Evolutionary conservation across 2,113 vertebrate species (phyloP).

Genomic region (Corythoichthys intestinalis): DNA sequence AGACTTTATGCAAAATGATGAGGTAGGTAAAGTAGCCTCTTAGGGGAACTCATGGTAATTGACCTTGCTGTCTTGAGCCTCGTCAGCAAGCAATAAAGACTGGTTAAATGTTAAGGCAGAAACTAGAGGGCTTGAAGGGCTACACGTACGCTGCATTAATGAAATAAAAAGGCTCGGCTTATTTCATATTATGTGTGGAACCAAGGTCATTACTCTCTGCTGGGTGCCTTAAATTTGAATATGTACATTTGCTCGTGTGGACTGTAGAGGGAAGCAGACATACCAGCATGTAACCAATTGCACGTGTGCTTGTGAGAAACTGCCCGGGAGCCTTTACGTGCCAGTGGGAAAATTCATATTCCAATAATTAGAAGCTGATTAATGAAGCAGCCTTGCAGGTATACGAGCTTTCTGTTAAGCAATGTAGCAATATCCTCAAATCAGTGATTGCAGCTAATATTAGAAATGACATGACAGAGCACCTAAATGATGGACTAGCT

Average conservation of each 20-base stretch:
- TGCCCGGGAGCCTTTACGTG: constrained; percentile 40
- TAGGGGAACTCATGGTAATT: constrained; percentile 66
- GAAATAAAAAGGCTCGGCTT: constrained; percentile 70
- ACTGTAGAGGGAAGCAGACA: not conserved
- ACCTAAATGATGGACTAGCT: constrained; percentile 32
- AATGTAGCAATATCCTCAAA: constrained; percentile 50
- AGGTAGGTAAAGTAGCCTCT: constrained; percentile 59
- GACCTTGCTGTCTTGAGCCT: constrained; percentile 70
- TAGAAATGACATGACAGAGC: constrained; percentile 42
- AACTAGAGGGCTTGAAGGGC: constrained; percentile 72
- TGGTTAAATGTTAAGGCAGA: constrained; percentile 70
- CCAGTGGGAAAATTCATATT: constrained; percentile 45
- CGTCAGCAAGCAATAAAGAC: constrained; percentile 72
- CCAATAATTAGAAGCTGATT: constrained; percentile 58
- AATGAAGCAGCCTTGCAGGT: constrained; percentile 52
- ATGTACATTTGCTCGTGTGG: constrained; percentile 10
- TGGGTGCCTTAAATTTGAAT: constrained; percentile 59
- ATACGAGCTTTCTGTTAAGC: constrained; percentile 59
- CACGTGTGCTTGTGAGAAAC: constrained; percentile 21
- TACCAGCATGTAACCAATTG: not conserved
- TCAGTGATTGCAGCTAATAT: constrained; percentile 59
- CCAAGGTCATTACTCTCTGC: constrained; percentile 73
- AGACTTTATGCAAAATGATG: constrained; percentile 58
- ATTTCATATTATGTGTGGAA: constrained; percentile 76
- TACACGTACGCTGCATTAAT: constrained; percentile 64